Percentiles rank a stretch among this genome's conserved stretches.
Conservation (phyloP, 1,140 invertebrate genomes). For the Apis mellifera region Amel_HAv3.1 CM009937.2:167501-168000, state of each 20-base stretch:
- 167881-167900: too few species aligned
- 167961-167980: too few species aligned
- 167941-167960: too few species aligned
- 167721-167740: conserved; percentile 85
- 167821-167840: neutral
- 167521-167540: conserved; percentile 70
- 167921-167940: too few species aligned
- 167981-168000: too few species aligned
- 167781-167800: neutral
- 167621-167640: conserved; percentile 77
- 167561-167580: conserved; percentile 75
- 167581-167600: conserved; percentile 70
- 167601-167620: conserved; percentile 72
- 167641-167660: conserved; percentile 84
- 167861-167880: too few species aligned
- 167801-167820: neutral
- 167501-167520: conserved; percentile 73
- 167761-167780: neutral
- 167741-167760: conserved; percentile 87
- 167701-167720: conserved; percentile 84
- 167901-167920: too few species aligned
- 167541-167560: conserved; percentile 76
- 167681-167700: conserved; percentile 89
- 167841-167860: too few species aligned
- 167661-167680: conserved; percentile 91